A percentile compares a stretch with the other conserved stretches of the same genome.
phyloP scores from a whole-genome alignment of 2,113 vertebrate species.

The Ellobius talpinus region DNA sequence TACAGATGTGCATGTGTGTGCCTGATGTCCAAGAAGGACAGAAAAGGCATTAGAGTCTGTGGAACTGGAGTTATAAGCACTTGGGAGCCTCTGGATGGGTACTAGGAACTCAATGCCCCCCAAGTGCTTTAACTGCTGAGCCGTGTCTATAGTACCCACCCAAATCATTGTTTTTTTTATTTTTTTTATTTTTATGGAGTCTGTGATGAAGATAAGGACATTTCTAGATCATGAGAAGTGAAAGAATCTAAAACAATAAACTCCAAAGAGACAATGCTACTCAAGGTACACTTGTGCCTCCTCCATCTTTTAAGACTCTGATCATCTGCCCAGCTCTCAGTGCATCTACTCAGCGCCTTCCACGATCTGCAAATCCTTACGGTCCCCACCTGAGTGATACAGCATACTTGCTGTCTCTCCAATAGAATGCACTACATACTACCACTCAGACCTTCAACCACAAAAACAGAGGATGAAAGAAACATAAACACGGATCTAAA shows the following conservation, averaged over 20 bases:
- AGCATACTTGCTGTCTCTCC: conserved; percentile 10
- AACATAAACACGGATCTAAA: background rate
- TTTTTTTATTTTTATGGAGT: background rate
- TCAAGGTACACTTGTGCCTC: conserved; percentile 3
- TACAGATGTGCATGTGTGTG: background rate
- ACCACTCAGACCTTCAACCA: conserved; percentile 42
- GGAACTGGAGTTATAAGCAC: background rate
- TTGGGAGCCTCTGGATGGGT: background rate
- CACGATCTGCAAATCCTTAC: background rate
- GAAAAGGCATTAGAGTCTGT: background rate
- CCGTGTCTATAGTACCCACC: background rate
- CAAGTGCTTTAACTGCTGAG: background rate
- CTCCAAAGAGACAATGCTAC: conserved; percentile 29
- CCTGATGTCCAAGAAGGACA: background rate
- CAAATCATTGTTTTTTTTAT: background rate
- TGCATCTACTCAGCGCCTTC: background rate
- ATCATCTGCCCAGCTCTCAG: conserved; percentile 6
- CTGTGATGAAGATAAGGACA: conserved; percentile 13
- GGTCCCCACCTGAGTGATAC: background rate
- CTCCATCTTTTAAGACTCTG: background rate
- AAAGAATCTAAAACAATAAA: conserved; percentile 39
- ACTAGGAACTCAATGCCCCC: background rate
- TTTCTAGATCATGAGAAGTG: conserved; percentile 9
- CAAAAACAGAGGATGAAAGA: conserved; percentile 19
- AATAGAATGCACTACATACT: background rate